Evolutionary conservation across 2,797 vertebrate genomes (phyloP).

Genomic region (Myripristis jacobus): DNA sequence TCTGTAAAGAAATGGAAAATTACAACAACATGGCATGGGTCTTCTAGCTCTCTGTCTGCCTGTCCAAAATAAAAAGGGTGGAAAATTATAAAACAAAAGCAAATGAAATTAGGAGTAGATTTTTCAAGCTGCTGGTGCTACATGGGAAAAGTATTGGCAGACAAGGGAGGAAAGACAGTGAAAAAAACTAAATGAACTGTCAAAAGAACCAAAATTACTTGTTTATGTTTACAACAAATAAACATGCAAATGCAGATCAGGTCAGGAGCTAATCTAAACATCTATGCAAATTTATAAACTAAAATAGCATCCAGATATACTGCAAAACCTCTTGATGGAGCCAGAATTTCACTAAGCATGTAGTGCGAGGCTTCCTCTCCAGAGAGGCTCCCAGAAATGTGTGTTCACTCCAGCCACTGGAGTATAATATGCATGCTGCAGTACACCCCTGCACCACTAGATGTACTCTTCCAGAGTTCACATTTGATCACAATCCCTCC

Average conservation of each 20-base stretch:
- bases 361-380: background rate
- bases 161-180: conserved; percentile 1
- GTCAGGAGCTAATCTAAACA: background rate
- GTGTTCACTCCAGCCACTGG: background rate
- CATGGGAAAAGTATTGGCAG: conserved; percentile 22
- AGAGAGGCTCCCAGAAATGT: conserved; percentile 13
- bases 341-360: conserved; percentile 1
- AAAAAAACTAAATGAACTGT: conserved; percentile 1
- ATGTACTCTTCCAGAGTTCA: conserved; percentile 12
- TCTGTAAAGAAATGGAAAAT: conserved; percentile 51
- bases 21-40: conserved; percentile 12
- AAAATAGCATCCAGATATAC: conserved; percentile 2
- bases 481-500: conserved; percentile 19
- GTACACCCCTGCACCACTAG: background rate
- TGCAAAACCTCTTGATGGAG: conserved; percentile 11
- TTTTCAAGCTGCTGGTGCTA: conserved; percentile 26
- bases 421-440: background rate
- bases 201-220: background rate
- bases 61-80: background rate
- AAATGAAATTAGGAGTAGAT: conserved; percentile 20
- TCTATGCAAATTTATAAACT: background rate
- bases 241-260: background rate
- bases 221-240: conserved; percentile 16
- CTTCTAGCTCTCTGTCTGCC: background rate
- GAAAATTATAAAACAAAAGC: conserved; percentile 10